Conservation (phyloP, 2,888 invertebrate genomes). For the Meandrusa payeni region DNA sequence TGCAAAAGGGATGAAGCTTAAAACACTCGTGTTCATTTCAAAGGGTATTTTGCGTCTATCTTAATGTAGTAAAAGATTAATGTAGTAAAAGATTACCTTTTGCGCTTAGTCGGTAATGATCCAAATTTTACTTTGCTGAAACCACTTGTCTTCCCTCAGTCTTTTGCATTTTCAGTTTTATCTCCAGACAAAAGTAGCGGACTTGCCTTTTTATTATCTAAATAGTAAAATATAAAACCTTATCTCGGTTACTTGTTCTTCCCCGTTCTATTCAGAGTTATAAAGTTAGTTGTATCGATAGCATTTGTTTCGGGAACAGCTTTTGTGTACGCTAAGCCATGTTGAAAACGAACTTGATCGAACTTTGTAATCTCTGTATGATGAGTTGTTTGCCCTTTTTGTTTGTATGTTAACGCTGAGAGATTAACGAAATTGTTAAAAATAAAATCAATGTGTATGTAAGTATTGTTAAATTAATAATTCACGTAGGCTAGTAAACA, state of each 20-base stretch:
- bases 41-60: no score
- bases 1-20: no score
- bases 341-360: background rate
- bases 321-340: conserved; percentile 10
- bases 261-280: conserved; percentile 3
- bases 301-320: conserved; percentile 14
- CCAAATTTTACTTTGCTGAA: conserved; percentile 8
- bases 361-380: no score
- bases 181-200: conserved; percentile 9
- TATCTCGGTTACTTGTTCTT: conserved; percentile 15
- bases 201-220: conserved; percentile 11
- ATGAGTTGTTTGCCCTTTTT: no score
- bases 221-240: conserved; percentile 12
- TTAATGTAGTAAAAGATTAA: no score
- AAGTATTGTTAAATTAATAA: no score
- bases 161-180: conserved; percentile 12
- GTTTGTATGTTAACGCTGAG: no score
- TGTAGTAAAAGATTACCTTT: conserved; percentile 1
- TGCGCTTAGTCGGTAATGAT: conserved; percentile 9
- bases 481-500: no score
- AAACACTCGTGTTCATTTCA: no score
- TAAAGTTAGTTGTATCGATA: conserved; percentile 16
- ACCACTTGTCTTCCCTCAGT: conserved; percentile 15
- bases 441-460: no score
- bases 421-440: no score